These are phyloP conservation scores for Thunnus albacares DNA, from an alignment of 2,797 vertebrate species.

Conservation along the genomic window DNA sequence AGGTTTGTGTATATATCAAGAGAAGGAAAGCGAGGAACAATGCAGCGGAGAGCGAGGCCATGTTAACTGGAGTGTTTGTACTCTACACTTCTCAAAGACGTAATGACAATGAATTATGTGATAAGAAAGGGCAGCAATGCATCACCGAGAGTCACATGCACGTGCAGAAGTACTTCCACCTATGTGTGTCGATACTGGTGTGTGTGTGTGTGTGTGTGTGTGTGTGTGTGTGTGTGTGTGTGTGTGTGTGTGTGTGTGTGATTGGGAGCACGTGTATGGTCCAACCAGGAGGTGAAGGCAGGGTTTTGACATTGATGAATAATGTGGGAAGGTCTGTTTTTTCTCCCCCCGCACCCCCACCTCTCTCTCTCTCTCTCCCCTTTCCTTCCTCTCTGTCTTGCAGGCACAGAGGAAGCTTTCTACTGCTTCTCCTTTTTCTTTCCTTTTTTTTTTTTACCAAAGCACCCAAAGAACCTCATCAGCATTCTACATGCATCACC, in stretches of 20 bases:
- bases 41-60: constrained; percentile 28
- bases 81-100: constrained; percentile 22
- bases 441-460: constrained; percentile 36
- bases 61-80: constrained; percentile 18
- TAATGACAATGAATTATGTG: constrained; percentile 42
- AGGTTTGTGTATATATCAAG: constrained; percentile 52
- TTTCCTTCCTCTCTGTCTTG: constrained; percentile 59
- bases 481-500: constrained; percentile 78
- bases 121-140: constrained; percentile 33
- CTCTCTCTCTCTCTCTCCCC: background rate
- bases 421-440: constrained; percentile 42
- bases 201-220: background rate
- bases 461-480: constrained; percentile 75
- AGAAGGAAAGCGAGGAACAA: constrained; percentile 27
- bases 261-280: constrained; percentile 19
- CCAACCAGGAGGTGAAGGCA: constrained; percentile 52
- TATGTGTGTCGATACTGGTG: constrained; percentile 18
- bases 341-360: background rate
- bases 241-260: background rate
- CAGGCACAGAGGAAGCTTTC: constrained; percentile 76
- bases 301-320: constrained; percentile 75
- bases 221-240: background rate
- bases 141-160: constrained; percentile 6
- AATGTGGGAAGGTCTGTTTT: constrained; percentile 48
- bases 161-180: constrained; percentile 10